Evolutionary conservation across 37 sponge, comb jelly and placozoan species (phyloP), one percentile per base, ranked within the genome.

Genomic region (Chondrosia reniformis): DNA sequence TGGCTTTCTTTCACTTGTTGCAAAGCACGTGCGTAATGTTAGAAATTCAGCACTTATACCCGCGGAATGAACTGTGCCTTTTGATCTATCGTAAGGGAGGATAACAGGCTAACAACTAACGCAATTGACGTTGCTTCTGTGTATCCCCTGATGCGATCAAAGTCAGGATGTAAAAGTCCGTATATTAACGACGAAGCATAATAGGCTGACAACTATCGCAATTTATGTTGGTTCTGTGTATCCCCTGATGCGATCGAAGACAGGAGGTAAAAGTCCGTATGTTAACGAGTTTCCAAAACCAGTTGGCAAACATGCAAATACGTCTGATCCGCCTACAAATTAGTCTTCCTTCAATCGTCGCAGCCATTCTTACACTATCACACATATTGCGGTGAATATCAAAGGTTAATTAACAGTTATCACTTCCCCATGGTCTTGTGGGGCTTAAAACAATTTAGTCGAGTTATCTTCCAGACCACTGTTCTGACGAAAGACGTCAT

Each of bases 11-110:
- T 9, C 76, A 75, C 76, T 37, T 42, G 12, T 62, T 62, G 63
- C 63, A 62, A 22, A 28, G 63, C 63, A 62, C 28, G 27, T 9
- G 28, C 27, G 28, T 62, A 22, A 22, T 62, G 28, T 28, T 62
- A 62, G n/a, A 62, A 25, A 62, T 24, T 24, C 63, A 24, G 63
- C 63, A 22, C 8, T 25, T 12, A 62, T 62, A n/a, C 63, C 63
- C 28, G 8, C n/a, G 28, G 63, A 28, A 62, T 8, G n/a, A 62
- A 25, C 27, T 9, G 17, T 59, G 61, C 61, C 61, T 59, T 59
- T 30, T 59, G 61, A 59, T 59, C 61, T 6, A 59, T 59, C n/a
- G 28, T 59, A 59, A 59, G 61, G 61, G 61, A 59, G 61, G 61
- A 25, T 5, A 59, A 13, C 28, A 30, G 61, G 22, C 61, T 59